Base-by-base conservation (phyloP, 2,888 invertebrate species). In the Brachynemurus nebulosus region DNA sequence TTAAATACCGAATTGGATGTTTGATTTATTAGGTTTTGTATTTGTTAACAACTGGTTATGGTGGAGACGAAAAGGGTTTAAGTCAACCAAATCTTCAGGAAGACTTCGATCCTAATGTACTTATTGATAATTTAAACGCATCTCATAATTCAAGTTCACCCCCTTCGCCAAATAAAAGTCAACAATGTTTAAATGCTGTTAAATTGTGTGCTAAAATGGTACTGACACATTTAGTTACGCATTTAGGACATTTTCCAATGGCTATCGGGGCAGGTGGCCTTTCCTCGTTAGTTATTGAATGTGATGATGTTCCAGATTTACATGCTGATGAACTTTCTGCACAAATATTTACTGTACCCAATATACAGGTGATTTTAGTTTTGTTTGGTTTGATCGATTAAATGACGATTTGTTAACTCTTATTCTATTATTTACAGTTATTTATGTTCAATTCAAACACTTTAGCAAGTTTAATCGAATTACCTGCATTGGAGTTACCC, bases 231-330 rank as follows among this genome's bases (percentile, higher is more conserved):
- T 71, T 96, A 53, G 82, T 95, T 5, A 83, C 92, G 51, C 90
- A 91, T 68, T 68, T 95, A 52, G 91, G 91, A 0, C 95, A 96
- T 63, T 96, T 95, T 70, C 96, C 96, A 11, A 81, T 90, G 69
- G 86, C 89, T 48, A 79, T 82, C 40, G 86, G 89, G 42, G 90
- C 93, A 1, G 83, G 92, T 38, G 76, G 90, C 48, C 69, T 93
- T 17, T 88, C 90, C 50, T 91, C 91, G 1, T 71, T 86, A 55
- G 91, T 95, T 11, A 86, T 86, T 53, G 96, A 96, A 64, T 81
- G 90, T 55, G 92, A 95, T 62, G 95, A 96, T 64, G 75, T 85
- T 34, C 80, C 83, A 1, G 71, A 78, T 48, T 67, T 83, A 37
- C 72, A 75, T 40, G 66, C 72, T 4, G 88, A 88, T 58, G 80